These are phyloP conservation scores for Nematostella vectensis DNA, from an alignment of 92 coral and sea anemone species.

Conservation along the genomic window DNA sequence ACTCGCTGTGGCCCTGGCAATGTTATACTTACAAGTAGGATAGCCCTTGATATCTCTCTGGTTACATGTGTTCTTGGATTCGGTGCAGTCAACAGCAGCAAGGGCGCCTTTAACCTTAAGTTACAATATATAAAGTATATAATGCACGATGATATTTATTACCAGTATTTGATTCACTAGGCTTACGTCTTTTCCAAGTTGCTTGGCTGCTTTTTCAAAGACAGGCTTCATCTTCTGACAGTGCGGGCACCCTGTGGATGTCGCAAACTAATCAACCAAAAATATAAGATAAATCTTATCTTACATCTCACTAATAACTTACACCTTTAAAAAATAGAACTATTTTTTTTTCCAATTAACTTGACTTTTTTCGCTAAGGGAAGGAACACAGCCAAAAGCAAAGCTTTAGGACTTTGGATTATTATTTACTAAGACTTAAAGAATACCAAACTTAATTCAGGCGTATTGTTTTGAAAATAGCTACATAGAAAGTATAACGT, in stretches of 20 bases:
- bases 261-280: background rate
- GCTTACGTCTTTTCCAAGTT: constrained; percentile 40
- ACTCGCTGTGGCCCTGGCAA: no score
- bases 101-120: constrained; percentile 67
- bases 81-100: constrained; percentile 90
- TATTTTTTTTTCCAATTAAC: no score
- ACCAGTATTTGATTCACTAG: background rate
- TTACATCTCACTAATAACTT: no score
- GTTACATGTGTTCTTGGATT: constrained; percentile 38
- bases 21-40: constrained; percentile 70
- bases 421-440: no score
- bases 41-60: constrained; percentile 63
- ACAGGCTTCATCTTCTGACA: constrained; percentile 91
- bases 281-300: background rate
- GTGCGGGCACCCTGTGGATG: constrained; percentile 87
- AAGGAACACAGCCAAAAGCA: no score
- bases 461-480: no score
- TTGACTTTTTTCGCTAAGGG: no score
- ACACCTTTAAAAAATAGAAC: no score
- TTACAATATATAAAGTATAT: background rate
- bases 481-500: no score
- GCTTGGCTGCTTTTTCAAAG: constrained; percentile 67
- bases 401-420: no score
- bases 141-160: no score
- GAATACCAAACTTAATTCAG: no score